A percentile compares a stretch with the other conserved stretches of the same genome.
phyloP scores from a whole-genome alignment of 2,888 invertebrate species.

The Rhamnusium bicolor region DNA sequence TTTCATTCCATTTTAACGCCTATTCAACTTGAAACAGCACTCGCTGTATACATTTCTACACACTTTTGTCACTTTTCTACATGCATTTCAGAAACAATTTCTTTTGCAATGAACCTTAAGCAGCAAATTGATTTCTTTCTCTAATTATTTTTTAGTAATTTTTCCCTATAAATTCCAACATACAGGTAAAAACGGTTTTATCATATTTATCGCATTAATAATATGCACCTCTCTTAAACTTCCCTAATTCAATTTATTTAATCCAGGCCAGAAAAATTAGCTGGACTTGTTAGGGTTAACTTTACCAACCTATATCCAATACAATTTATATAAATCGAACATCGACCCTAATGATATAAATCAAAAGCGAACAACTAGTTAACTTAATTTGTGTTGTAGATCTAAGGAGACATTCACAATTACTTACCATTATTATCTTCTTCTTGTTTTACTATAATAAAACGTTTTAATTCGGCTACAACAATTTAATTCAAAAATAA shows the following conservation, averaged over 20 bases:
- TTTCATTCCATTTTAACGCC: no score
- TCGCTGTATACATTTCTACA: no score
- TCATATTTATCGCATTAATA: no score
- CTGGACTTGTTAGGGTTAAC: background rate
- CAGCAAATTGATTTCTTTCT: no score
- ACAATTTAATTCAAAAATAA: background rate
- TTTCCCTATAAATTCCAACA: no score
- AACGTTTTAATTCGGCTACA: background rate
- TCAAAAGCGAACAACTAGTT: background rate
- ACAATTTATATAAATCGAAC: background rate
- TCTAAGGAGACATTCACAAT: background rate
- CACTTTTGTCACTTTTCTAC: no score
- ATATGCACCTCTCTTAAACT: background rate
- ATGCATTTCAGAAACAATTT: no score
- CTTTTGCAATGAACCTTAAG: no score
- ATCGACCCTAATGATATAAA: conserved; percentile 5
- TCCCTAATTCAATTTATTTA: background rate
- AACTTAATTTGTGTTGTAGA: conserved; percentile 1
- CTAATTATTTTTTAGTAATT: no score
- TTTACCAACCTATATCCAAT: background rate
- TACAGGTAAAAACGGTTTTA: no score
- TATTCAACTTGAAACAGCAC: no score
- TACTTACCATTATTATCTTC: background rate
- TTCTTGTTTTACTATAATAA: no score
- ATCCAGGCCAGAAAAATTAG: background rate